phyloP scores from a whole-genome alignment of 2,113 vertebrate species.

The Burhinus bistriatus region DNA sequence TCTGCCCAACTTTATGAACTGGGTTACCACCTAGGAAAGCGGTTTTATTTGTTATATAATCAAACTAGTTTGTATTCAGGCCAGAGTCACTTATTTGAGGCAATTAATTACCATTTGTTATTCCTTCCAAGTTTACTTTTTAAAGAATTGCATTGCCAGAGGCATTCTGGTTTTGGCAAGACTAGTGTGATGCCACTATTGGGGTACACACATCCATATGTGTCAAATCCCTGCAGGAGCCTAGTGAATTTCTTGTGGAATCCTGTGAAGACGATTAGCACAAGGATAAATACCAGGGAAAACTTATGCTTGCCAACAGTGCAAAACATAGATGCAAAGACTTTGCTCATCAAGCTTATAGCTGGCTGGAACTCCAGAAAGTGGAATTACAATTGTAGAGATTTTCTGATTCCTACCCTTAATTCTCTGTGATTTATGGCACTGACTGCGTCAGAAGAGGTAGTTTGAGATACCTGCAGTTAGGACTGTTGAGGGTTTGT shows the following conservation, averaged over 20 bases:
- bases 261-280: background rate
- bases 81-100: background rate
- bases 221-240: background rate
- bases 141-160: background rate
- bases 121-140: constrained; percentile 10
- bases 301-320: background rate
- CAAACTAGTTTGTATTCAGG: background rate
- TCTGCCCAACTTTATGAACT: background rate
- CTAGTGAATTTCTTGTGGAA: background rate
- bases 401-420: background rate
- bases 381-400: background rate
- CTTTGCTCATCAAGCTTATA: background rate
- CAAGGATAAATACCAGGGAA: background rate
- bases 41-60: background rate
- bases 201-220: background rate
- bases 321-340: background rate
- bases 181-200: background rate
- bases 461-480: background rate
- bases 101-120: constrained; percentile 33
- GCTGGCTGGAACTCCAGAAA: background rate
- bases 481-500: background rate
- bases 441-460: background rate
- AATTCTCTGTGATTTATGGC: background rate
- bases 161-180: background rate
- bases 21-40: background rate